A percentile compares a stretch with the other conserved stretches of the same genome.
phyloP scores from a whole-genome alignment of 2,888 invertebrate species.

The Teinopalpus imperialis region DNA sequence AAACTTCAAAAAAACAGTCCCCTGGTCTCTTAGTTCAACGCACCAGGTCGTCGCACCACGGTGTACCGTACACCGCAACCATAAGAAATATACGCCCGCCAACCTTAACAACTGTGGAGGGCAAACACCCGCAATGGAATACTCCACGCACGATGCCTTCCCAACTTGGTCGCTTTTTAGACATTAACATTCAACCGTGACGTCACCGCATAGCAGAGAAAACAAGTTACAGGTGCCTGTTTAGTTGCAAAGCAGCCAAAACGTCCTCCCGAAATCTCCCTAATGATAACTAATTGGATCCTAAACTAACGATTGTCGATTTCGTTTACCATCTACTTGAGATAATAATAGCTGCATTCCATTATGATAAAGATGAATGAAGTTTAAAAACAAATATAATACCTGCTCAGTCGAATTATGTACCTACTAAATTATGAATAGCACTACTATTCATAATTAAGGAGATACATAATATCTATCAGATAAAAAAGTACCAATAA shows the following conservation, averaged over 20 bases:
- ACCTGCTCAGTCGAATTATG: no score
- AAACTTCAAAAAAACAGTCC: slow-evolving; percentile 55
- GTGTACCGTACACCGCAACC: slow-evolving; percentile 69
- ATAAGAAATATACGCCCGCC: slow-evolving; percentile 68
- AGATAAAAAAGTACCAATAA: no score
- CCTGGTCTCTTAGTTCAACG: slow-evolving; percentile 71
- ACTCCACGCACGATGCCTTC: slow-evolving; percentile 52
- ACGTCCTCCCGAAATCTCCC: slow-evolving; percentile 46
- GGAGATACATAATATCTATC: no score
- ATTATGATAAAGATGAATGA: no score
- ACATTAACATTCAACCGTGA: slow-evolving; percentile 57
- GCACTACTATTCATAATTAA: no score
- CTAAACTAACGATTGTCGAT: no score
- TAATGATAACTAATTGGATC: neutral
- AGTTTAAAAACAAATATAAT: no score
- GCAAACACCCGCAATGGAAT: slow-evolving; percentile 45
- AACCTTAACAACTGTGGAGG: slow-evolving; percentile 59
- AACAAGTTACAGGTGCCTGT: slow-evolving; percentile 69
- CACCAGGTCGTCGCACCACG: slow-evolving; percentile 71
- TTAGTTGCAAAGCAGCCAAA: slow-evolving; percentile 44
- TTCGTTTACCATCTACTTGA: no score
- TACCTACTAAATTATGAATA: no score
- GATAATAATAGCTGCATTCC: no score
- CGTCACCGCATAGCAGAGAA: slow-evolving; percentile 67
- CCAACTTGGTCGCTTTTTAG: slow-evolving; percentile 48